Percentiles rank a stretch among this genome's conserved stretches.
These are phyloP conservation scores for Poeciliopsis prolifica DNA, from an alignment of 2,113 vertebrate species.

Conservation along the genomic window DNA sequence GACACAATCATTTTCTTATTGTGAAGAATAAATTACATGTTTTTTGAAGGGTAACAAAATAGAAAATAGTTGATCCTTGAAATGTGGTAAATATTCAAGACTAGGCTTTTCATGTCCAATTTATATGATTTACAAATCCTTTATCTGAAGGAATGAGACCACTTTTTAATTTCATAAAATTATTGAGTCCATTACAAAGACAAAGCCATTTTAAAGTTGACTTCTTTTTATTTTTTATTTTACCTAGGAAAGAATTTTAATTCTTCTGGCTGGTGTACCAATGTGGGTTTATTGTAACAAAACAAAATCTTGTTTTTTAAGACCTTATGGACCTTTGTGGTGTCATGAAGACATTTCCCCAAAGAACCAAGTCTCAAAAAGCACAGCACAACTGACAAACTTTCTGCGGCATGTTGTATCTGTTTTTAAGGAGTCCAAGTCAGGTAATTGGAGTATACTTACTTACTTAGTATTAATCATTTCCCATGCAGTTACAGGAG, in stretches of 20 bases:
- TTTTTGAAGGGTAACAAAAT: not conserved
- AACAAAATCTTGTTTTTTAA: conserved; percentile 68
- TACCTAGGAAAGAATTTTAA: not conserved
- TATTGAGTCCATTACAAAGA: too few species aligned
- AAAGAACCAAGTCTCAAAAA: conserved; percentile 95
- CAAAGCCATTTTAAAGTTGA: too few species aligned
- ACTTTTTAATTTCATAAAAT: too few species aligned
- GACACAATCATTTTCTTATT: not conserved
- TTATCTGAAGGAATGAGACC: not conserved
- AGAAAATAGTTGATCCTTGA: not conserved
- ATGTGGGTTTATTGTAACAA: not conserved
- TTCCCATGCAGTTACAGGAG: not conserved
- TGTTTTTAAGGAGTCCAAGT: conserved; percentile 96
- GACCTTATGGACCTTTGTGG: conserved; percentile 94
- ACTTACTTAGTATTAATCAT: not conserved
- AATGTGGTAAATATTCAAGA: not conserved
- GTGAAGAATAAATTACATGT: too few species aligned
- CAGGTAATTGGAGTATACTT: conserved; percentile 87
- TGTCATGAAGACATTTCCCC: conserved; percentile 98
- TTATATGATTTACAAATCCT: not conserved
- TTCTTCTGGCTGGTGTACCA: not conserved
- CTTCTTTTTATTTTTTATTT: not conserved
- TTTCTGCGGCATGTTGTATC: conserved; percentile 93
- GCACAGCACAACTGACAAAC: conserved; percentile 91
- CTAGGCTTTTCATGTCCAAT: not conserved